Conservation (phyloP, 2,113 vertebrate genomes). For the Ptilorrhoa leucosticta region DNA sequence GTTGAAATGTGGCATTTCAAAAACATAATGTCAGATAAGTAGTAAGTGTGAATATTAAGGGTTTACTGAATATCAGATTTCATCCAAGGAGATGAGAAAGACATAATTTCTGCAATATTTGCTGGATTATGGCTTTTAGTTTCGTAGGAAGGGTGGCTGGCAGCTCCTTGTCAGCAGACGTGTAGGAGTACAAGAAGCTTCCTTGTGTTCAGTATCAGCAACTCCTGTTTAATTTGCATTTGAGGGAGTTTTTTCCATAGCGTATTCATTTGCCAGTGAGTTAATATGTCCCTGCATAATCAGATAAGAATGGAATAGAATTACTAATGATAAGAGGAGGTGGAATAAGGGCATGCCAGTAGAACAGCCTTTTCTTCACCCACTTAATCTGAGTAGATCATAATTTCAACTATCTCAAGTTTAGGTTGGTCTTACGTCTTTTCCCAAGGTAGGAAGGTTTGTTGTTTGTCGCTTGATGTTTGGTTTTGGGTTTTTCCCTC, state of each 20-base stretch:
- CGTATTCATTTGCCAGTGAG: conserved; percentile 22
- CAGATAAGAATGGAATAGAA: conserved; percentile 62
- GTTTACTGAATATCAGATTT: conserved; percentile 11
- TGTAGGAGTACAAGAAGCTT: conserved; percentile 34
- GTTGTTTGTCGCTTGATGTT: not conserved
- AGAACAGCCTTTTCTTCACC: not conserved
- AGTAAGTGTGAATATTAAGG: conserved; percentile 14
- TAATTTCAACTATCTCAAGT: not conserved
- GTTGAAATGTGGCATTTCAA: conserved; percentile 39
- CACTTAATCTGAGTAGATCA: not conserved
- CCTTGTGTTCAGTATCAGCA: conserved; percentile 40
- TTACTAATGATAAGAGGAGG: conserved; percentile 44
- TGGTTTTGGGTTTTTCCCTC: not conserved
- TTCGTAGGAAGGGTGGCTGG: not conserved
- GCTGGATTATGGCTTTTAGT: not conserved
- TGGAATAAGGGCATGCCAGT: conserved; percentile 5
- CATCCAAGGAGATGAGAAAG: not conserved
- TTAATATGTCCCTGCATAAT: conserved; percentile 60
- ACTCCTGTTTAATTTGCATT: conserved; percentile 42
- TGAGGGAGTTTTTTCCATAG: conserved; percentile 29
- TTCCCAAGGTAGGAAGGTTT: not conserved
- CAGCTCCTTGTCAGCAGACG: not conserved
- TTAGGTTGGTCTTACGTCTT: not conserved
- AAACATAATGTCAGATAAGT: conserved; percentile 17
- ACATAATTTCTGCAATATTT: not conserved